These are phyloP conservation scores for Bradypodion pumilum DNA, from an alignment of 2,797 vertebrate genomes.

Conservation along the genomic window DNA sequence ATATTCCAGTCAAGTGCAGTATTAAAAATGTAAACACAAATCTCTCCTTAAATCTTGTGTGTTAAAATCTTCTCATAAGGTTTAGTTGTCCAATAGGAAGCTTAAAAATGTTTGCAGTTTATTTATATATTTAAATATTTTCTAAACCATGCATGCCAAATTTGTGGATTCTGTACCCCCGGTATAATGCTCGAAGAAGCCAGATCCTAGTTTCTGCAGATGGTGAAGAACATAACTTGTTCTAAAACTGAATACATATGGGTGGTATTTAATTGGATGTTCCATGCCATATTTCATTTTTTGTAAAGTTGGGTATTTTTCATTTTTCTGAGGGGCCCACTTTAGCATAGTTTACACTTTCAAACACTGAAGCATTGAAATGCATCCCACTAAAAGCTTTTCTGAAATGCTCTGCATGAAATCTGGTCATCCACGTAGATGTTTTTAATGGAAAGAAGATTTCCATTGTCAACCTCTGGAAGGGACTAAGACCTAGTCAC, in stretches of 20 bases:
- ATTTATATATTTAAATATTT: not conserved
- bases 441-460: no score
- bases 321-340: no score
- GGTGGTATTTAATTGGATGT: not conserved
- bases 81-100: not conserved
- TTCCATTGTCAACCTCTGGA: no score
- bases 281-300: not conserved
- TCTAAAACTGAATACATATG: not conserved
- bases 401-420: no score
- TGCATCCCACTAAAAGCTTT: no score
- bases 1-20: not conserved
- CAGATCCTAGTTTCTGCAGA: not conserved
- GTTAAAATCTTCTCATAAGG: not conserved
- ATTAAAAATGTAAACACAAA: no score
- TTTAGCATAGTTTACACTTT: no score
- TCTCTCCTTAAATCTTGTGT: not conserved
- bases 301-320: no score
- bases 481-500: no score
- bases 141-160: not conserved
- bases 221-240: not conserved
- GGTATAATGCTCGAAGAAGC: not conserved
- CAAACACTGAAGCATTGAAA: no score
- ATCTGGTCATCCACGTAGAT: no score
- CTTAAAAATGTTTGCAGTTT: not conserved
- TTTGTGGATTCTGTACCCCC: not conserved